Conservation (phyloP, 1,140 invertebrate genomes). For the Venustaconcha ellipsiformis region DNA sequence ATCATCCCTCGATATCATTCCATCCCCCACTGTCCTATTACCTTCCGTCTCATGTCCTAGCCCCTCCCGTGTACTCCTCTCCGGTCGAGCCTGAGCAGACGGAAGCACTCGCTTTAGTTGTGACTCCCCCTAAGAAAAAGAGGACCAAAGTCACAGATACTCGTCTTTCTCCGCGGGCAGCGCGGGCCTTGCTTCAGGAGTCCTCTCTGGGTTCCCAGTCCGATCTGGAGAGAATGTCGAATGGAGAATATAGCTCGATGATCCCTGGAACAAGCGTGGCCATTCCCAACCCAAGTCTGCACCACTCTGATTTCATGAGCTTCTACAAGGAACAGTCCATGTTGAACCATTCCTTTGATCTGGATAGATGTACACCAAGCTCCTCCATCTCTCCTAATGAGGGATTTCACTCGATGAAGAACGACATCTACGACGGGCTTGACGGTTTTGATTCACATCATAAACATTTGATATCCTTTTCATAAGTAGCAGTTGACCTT, state of each 20-base stretch:
- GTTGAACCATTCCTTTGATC: constrained; percentile 46
- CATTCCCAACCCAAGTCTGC: constrained; percentile 94
- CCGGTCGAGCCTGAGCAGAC: constrained; percentile 84
- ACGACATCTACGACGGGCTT: constrained; percentile 42
- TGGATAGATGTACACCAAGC: constrained; percentile 54
- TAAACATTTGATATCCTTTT: constrained; percentile 71
- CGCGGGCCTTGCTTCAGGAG: constrained; percentile 64
- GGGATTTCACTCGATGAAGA: constrained; percentile 50
- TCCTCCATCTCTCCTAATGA: constrained; percentile 47
- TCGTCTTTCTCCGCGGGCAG: constrained; percentile 83
- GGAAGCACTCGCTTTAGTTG: constrained; percentile 91
- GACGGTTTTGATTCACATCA: constrained; percentile 45
- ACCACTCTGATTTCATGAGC: constrained; percentile 86
- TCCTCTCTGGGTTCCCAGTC: constrained; percentile 38
- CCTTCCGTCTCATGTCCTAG: constrained; percentile 70
- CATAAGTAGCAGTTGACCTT: constrained; percentile 3
- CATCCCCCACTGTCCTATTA: constrained; percentile 55
- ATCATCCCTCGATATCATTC: constrained; percentile 50
- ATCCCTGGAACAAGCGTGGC: constrained; percentile 88
- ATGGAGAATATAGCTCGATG: constrained; percentile 38
- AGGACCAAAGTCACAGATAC: constrained; percentile 97
- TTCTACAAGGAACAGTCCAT: constrained; percentile 78
- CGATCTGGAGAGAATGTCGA: constrained; percentile 25
- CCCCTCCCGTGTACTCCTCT: constrained; percentile 77
- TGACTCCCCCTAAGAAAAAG: constrained; percentile 89